phyloP scores from a whole-genome alignment of 2,888 invertebrate genomes.

The Eristalis pertinax region DNA sequence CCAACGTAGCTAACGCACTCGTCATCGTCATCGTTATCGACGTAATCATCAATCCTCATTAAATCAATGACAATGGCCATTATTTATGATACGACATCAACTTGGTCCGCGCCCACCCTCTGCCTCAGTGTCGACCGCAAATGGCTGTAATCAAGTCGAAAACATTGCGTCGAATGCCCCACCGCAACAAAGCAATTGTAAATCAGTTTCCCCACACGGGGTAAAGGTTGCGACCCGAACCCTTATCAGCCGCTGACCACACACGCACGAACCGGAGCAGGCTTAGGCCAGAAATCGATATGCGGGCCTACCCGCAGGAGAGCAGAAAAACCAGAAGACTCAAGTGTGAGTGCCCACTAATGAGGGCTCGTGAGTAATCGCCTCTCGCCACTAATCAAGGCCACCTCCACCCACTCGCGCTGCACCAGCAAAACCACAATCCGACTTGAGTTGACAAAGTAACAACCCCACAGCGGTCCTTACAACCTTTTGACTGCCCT shows the following conservation, averaged over 20 bases:
- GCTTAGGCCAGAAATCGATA: neutral
- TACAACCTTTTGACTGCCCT: neutral
- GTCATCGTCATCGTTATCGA: too few relatives aligned
- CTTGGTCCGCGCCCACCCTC: neutral
- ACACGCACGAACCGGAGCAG: neutral
- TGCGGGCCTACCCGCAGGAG: neutral
- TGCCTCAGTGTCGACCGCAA: neutral
- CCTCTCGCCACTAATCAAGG: neutral
- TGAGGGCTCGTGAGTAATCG: neutral
- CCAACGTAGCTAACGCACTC: neutral
- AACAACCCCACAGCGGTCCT: neutral
- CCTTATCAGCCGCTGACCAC: conserved; percentile 10
- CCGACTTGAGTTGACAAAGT: conserved; percentile 21
- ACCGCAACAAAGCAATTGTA: conserved; percentile 2
- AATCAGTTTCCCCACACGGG: neutral
- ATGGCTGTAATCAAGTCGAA: neutral
- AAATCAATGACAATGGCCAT: neutral
- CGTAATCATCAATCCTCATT: neutral
- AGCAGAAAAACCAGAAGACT: neutral
- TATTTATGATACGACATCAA: neutral
- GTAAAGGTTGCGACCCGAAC: neutral
- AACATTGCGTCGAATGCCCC: neutral
- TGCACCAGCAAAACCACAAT: neutral
- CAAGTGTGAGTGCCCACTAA: neutral
- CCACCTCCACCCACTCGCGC: neutral